Evolutionary conservation across 2,797 vertebrate genomes (phyloP).

Genomic region (Holocentrus rufus): DNA sequence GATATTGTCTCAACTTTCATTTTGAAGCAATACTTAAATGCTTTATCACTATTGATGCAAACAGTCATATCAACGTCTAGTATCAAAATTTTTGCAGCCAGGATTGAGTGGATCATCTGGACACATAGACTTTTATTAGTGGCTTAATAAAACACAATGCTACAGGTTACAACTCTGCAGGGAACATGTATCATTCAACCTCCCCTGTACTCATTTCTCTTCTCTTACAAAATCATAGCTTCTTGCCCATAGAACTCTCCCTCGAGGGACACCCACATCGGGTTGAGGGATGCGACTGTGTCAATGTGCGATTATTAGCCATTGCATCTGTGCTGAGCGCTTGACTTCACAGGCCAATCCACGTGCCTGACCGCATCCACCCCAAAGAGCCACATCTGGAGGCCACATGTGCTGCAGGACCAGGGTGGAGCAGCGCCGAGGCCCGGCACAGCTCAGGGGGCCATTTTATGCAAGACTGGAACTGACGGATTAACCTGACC

Average conservation of each 20-base stretch:
- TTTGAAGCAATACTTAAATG: too few species aligned
- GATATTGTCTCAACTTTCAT: too few species aligned
- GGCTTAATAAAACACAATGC: not conserved
- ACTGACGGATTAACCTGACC: constrained; percentile 67
- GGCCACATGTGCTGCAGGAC: constrained; percentile 70
- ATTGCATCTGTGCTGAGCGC: constrained; percentile 33
- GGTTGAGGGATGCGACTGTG: constrained; percentile 34
- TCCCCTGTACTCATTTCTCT: not conserved
- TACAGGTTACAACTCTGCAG: not conserved
- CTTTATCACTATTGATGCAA: too few species aligned
- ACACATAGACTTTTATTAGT: constrained; percentile 6
- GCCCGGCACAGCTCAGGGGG: constrained; percentile 62
- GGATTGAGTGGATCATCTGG: not conserved
- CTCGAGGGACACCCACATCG: constrained; percentile 17
- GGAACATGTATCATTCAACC: not conserved
- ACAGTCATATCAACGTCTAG: too few species aligned
- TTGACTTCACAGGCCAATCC: constrained; percentile 50
- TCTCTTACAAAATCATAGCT: not conserved
- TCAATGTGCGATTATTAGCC: constrained; percentile 39
- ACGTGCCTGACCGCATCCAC: constrained; percentile 58
- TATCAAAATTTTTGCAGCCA: not conserved
- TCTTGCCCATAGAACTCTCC: not conserved
- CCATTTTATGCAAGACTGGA: constrained; percentile 60
- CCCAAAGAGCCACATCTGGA: constrained; percentile 73
- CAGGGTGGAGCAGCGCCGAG: constrained; percentile 53